Evolutionary conservation across 2,797 vertebrate species (phyloP).

Genomic region (Cuculus canorus): DNA sequence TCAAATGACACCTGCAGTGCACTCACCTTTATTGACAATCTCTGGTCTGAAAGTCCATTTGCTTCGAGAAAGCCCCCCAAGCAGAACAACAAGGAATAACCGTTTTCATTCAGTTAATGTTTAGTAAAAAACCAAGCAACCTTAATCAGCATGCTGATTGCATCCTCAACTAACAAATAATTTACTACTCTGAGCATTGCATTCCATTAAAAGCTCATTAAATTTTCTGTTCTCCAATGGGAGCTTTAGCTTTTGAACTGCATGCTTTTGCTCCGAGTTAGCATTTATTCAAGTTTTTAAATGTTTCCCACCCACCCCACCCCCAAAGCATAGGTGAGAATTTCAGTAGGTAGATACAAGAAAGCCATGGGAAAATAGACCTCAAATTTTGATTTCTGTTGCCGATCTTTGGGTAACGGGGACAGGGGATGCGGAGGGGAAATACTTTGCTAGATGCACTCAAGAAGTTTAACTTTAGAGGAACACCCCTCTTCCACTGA

Average conservation of each 20-base stretch:
- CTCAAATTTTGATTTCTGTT: neutral
- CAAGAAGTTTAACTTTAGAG: slow-evolving; percentile 8
- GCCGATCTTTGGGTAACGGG: neutral
- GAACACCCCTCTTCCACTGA: neutral
- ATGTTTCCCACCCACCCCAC: too few species aligned
- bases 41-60: slow-evolving; percentile 79
- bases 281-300: slow-evolving; percentile 62
- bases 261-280: slow-evolving; percentile 74
- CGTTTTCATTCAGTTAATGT: slow-evolving; percentile 81
- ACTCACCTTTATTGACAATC: slow-evolving; percentile 84
- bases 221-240: slow-evolving; percentile 84
- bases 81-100: slow-evolving; percentile 78
- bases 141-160: slow-evolving; percentile 87
- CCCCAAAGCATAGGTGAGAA: slow-evolving; percentile 24
- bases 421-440: neutral
- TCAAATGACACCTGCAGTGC: slow-evolving; percentile 79
- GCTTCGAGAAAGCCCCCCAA: slow-evolving; percentile 75
- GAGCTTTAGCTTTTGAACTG: slow-evolving; percentile 80
- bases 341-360: slow-evolving; percentile 25
- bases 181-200: slow-evolving; percentile 84
- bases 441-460: slow-evolving; percentile 6
- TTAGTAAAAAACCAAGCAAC: slow-evolving; percentile 79
- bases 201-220: slow-evolving; percentile 87
- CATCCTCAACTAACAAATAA: slow-evolving; percentile 86
- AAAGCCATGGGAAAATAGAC: slow-evolving; percentile 6